Conservation (phyloP, 2,888 invertebrate species). For the Bhutanitis thaidina region DNA sequence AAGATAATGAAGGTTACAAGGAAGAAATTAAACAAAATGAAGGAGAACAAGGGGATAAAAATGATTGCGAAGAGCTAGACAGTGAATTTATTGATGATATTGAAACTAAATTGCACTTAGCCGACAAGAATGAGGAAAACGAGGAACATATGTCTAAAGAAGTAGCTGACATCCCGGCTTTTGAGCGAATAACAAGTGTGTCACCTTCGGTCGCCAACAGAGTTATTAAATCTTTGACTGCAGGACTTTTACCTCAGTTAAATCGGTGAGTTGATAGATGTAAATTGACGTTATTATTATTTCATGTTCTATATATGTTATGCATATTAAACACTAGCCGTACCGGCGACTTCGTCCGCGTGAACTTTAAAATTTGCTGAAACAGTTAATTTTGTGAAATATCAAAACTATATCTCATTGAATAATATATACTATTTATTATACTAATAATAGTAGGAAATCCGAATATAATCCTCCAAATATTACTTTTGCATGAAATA, state of each 20-base stretch:
- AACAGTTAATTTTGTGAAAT: too few relatives aligned
- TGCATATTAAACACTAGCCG: too few relatives aligned
- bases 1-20: constrained; percentile 13
- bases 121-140: constrained; percentile 56
- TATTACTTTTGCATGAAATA: too few relatives aligned
- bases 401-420: too few relatives aligned
- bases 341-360: too few relatives aligned
- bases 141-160: constrained; percentile 49
- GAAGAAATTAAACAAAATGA: constrained; percentile 15
- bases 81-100: constrained; percentile 39
- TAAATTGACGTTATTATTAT: neutral
- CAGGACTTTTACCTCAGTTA: constrained; percentile 88
- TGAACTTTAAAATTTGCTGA: too few relatives aligned
- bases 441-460: too few relatives aligned
- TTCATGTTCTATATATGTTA: neutral
- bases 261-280: constrained; percentile 73
- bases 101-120: constrained; percentile 53
- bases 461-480: too few relatives aligned
- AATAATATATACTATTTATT: too few relatives aligned
- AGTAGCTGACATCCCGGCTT: constrained; percentile 49
- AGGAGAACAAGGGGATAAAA: constrained; percentile 31
- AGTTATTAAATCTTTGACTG: constrained; percentile 85
- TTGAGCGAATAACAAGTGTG: constrained; percentile 75
- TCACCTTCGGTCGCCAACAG: constrained; percentile 87
- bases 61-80: constrained; percentile 31